Evolutionary conservation across 2,113 vertebrate genomes (phyloP).

Genomic region (Haliaeetus leucogaster): DNA sequence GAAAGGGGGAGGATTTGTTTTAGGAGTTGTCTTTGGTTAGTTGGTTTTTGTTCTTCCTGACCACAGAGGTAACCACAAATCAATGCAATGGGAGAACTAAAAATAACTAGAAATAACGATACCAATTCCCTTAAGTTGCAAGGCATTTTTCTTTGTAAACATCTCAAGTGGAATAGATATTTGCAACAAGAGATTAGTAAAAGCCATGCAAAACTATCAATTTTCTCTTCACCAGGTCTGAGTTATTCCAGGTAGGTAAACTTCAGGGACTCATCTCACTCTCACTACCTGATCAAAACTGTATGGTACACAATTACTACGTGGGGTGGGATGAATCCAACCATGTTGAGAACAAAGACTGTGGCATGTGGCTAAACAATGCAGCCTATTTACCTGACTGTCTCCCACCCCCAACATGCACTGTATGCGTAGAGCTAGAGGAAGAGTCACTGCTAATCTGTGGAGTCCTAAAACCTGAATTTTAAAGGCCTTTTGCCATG

Average conservation of each 20-base stretch:
- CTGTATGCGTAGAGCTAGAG: not conserved
- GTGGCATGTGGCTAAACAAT: fast-evolving
- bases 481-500: fast-evolving
- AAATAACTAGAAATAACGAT: not conserved
- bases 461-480: not conserved
- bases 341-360: not conserved
- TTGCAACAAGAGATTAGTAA: not conserved
- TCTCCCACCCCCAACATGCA: fast-evolving
- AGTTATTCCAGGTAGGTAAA: not conserved
- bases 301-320: not conserved
- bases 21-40: not conserved
- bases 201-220: not conserved
- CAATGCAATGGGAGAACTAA: not conserved
- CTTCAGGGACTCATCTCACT: not conserved
- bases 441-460: not conserved
- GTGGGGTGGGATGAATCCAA: not conserved
- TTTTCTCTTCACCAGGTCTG: not conserved
- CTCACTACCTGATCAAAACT: not conserved
- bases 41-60: not conserved
- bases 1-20: not conserved
- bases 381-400: not conserved
- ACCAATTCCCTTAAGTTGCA: not conserved
- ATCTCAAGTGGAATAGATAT: not conserved
- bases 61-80: not conserved
- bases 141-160: not conserved